A percentile compares a stretch with the other conserved stretches of the same genome.
phyloP scores from a whole-genome alignment of 2,797 vertebrate genomes.

The Pteropus rufus region DNA sequence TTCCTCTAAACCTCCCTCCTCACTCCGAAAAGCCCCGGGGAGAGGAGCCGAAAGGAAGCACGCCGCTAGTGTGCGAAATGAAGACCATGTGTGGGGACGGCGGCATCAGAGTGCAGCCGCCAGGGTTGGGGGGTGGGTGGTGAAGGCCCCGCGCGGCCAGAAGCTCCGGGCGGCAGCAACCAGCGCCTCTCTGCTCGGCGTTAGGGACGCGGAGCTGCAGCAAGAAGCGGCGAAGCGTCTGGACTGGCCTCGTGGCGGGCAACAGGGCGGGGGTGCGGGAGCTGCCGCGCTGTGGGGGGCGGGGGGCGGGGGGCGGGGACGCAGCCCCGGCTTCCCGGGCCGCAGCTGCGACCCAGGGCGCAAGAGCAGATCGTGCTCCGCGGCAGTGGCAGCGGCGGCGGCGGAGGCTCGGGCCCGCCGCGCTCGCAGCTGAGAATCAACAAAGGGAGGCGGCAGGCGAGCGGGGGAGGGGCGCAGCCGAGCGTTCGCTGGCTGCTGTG shows the following conservation, averaged over 20 bases:
- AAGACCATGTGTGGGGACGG: conserved; percentile 84
- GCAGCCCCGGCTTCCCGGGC: conserved; percentile 65
- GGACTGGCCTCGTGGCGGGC: conserved; percentile 41
- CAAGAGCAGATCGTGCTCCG: conserved; percentile 73
- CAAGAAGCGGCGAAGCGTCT: neutral
- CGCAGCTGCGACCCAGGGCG: conserved; percentile 75
- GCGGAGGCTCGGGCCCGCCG: conserved; percentile 56
- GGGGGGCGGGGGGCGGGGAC: conserved; percentile 25
- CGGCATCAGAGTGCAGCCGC: conserved; percentile 79
- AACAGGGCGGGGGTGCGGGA: neutral
- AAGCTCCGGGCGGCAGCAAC: conserved; percentile 23
- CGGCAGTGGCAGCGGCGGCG: conserved; percentile 17
- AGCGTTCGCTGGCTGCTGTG: conserved; percentile 70
- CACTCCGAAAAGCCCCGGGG: conserved; percentile 78
- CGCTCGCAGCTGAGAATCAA: conserved; percentile 73
- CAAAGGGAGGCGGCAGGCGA: conserved; percentile 61
- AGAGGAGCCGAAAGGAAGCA: conserved; percentile 82
- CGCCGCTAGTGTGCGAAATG: conserved; percentile 83
- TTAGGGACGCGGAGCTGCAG: conserved; percentile 32
- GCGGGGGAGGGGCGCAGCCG: conserved; percentile 66
- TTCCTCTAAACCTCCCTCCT: conserved; percentile 77
- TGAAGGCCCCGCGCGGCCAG: conserved; percentile 15
- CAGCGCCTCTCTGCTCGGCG: conserved; percentile 30
- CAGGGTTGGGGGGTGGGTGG: conserved; percentile 35
- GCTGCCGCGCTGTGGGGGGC: conserved; percentile 42